phyloP scores from a whole-genome alignment of 2,797 vertebrate genomes.

The Typhlichthys eigenmanni region DNA sequence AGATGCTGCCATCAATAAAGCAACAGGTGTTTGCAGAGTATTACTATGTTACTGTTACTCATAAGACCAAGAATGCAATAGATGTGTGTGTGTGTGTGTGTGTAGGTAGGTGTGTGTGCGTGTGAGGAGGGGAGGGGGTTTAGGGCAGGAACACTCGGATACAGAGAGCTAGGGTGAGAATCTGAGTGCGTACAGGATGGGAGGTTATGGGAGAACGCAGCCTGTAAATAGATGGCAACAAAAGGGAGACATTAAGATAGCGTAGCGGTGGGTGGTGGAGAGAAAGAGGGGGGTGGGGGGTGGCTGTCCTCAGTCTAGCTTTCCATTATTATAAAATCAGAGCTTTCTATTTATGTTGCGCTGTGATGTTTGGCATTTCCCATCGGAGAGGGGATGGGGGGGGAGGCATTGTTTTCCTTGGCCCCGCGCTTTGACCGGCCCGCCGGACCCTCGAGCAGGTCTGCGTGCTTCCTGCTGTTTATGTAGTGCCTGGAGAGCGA shows the following conservation, averaged over 20 bases:
- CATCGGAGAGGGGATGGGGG: slow-evolving; percentile 40
- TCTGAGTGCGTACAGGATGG: slow-evolving; percentile 42
- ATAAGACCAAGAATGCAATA: slow-evolving; percentile 19
- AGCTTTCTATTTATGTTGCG: slow-evolving; percentile 77
- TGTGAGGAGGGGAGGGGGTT: not conserved
- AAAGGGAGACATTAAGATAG: slow-evolving; percentile 4
- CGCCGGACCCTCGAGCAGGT: slow-evolving; percentile 44
- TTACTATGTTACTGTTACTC: slow-evolving; percentile 57
- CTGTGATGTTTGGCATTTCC: slow-evolving; percentile 83
- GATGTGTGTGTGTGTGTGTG: not conserved
- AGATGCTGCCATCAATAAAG: slow-evolving; percentile 64
- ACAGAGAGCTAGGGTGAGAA: slow-evolving; percentile 24
- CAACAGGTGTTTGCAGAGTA: slow-evolving; percentile 58
- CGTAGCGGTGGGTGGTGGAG: slow-evolving; percentile 7
- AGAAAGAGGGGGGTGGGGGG: slow-evolving; percentile 15
- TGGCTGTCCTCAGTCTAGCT: slow-evolving; percentile 65
- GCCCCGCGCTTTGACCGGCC: slow-evolving; percentile 60
- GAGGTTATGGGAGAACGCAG: slow-evolving; percentile 33
- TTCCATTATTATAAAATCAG: slow-evolving; percentile 64
- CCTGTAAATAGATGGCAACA: slow-evolving; percentile 47
- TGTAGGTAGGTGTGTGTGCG: too few relatives aligned
- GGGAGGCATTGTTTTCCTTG: slow-evolving; percentile 76
- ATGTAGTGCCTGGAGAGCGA: not conserved
- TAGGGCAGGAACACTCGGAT: slow-evolving; percentile 7
- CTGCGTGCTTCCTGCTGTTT: slow-evolving; percentile 26